Evolutionary conservation across 2,888 invertebrate species (phyloP).

Genomic region (Ectropis crepuscularia): DNA sequence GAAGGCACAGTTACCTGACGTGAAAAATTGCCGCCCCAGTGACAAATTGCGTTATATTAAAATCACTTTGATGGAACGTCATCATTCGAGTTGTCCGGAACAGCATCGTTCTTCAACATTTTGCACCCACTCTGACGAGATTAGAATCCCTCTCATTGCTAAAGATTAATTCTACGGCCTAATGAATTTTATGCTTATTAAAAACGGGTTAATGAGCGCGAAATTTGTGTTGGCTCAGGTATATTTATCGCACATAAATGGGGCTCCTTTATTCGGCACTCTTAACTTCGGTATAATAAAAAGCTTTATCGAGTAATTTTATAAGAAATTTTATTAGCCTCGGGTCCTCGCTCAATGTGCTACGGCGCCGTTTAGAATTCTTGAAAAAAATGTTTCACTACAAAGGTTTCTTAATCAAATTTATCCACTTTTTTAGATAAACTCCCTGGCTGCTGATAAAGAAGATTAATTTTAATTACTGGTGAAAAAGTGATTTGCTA

Average conservation of each 20-base stretch:
- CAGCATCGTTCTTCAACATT: constrained; percentile 7
- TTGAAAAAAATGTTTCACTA: not conserved
- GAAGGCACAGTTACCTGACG: constrained; percentile 16
- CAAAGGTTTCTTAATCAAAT: not conserved
- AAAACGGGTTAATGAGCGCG: constrained; percentile 24
- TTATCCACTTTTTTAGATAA: not conserved
- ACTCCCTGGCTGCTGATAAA: not conserved
- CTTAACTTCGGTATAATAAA: constrained; percentile 3
- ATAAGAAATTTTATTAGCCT: constrained; percentile 3
- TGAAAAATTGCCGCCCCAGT: constrained; percentile 38
- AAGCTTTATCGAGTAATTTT: constrained; percentile 6
- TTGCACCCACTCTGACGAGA: constrained; percentile 17
- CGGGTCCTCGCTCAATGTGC: not conserved
- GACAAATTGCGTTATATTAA: constrained; percentile 40
- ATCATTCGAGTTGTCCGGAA: constrained; percentile 22
- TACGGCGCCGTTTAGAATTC: not conserved
- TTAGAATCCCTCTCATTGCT: constrained; percentile 25
- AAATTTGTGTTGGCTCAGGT: constrained; percentile 22
- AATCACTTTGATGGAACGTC: constrained; percentile 34
- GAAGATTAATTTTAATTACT: constrained; percentile 1
- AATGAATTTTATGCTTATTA: constrained; percentile 30
- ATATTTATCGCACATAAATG: constrained; percentile 17
- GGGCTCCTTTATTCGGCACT: constrained; percentile 11
- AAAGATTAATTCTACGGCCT: constrained; percentile 24
- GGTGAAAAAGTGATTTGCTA: not conserved